Conservation (phyloP, 2,113 vertebrate genomes). For the Semnornis frantzii region DNA sequence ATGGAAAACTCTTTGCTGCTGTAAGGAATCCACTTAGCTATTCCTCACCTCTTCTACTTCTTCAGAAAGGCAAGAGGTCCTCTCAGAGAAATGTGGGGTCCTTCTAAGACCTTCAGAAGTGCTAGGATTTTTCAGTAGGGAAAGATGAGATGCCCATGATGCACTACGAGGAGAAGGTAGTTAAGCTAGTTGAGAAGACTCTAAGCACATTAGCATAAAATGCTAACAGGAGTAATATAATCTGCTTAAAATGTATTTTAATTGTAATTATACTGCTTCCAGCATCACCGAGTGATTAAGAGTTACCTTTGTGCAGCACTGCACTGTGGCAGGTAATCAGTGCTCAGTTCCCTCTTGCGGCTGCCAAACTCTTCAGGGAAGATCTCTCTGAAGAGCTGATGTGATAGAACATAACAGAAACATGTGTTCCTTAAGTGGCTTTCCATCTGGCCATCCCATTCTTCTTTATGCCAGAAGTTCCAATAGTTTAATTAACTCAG, state of each 20-base stretch:
- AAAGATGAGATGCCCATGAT: background rate
- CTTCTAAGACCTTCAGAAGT: background rate
- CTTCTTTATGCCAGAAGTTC: background rate
- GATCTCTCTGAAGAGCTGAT: background rate
- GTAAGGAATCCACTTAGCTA: background rate
- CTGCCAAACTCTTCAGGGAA: conserved; percentile 29
- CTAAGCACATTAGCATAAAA: background rate
- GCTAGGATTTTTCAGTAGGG: background rate
- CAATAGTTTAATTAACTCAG: background rate
- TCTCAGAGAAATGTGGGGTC: background rate
- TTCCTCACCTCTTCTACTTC: background rate
- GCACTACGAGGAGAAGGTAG: background rate
- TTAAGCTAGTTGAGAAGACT: background rate
- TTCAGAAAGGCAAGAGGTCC: background rate
- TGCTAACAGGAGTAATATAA: background rate
- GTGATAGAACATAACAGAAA: conserved; percentile 16
- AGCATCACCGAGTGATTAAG: background rate
- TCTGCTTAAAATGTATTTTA: background rate
- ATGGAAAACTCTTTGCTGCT: background rate
- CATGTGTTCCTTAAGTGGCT: conserved; percentile 20
- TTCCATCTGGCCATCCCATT: conserved; percentile 20
- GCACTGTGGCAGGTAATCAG: background rate
- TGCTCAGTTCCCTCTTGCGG: background rate
- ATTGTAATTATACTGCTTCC: background rate
- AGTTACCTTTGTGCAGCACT: background rate